Evolutionary conservation across 2,797 vertebrate genomes (phyloP), one percentile per base, ranked within the genome.

Genomic region (Tapera naevia): DNA sequence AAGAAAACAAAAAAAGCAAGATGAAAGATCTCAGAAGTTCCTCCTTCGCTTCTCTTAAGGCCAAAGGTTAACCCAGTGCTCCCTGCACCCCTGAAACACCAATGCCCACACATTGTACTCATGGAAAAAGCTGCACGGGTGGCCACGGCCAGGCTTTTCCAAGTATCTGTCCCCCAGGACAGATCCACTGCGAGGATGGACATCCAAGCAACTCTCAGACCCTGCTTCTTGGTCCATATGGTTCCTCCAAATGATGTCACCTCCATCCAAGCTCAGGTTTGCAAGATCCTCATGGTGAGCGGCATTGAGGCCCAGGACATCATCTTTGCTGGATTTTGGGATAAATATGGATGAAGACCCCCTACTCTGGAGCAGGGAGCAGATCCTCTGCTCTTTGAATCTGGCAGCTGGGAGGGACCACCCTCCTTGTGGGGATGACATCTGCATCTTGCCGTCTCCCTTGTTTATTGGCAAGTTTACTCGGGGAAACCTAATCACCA

Each of bases 251-350:
- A 43, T 2, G 11, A 39, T 53, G 33, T 32, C 24, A 39, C 35
- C 39, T 78, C 61, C 67, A 54, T 16, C n/a, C 51, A n/a, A 17
- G n/a, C 66, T 56, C 22, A 50, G 10, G 11, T 64, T 37, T 67
- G 48, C 24, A 39, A 24, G 22, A 17, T 69, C 11, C 37, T 67
- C 4, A 0, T 7, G 3, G 30, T 43, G 8, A 61, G 8, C 2
- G 5, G 30, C 0, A 0, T 33, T 2, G 0, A 69, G 50, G 5
- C 5, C 19, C 19, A 8, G 41, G 30, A 33, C 12, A 33, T 13
- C 21, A 25, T 7, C 18, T 25, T 39, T 43, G 11, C 41, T 81
- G 60, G 23, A 4, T 15, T 70, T 70, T 4, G 73, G 64, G 45
- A 13, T 45, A 75, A 76, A 57, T 1, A 2, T 37, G 22, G 37